Percentiles rank a stretch among this genome's conserved stretches.
phyloP scores from a whole-genome alignment of 2,797 vertebrate species.

The Brotula barbata region DNA sequence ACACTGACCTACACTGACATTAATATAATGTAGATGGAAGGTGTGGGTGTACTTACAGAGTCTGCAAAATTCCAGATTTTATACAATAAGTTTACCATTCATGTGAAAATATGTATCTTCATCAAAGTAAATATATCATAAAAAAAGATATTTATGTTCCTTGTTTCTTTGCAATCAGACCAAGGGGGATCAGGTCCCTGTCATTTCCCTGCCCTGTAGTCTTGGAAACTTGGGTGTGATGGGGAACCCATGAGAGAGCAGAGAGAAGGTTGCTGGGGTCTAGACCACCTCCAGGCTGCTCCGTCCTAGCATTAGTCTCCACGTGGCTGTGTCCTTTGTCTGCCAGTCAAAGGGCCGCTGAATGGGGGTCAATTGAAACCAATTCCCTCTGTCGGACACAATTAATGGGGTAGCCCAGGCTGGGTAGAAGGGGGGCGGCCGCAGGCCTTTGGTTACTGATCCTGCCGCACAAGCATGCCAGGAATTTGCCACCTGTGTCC shows the following conservation, averaged over 20 bases:
- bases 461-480: constrained; percentile 74
- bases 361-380: constrained; percentile 85
- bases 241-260: constrained; percentile 57
- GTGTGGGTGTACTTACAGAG: too few species aligned
- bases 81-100: too few species aligned
- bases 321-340: constrained; percentile 84
- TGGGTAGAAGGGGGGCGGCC: constrained; percentile 54
- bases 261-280: constrained; percentile 51
- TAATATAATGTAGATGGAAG: too few species aligned
- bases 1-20: too few species aligned
- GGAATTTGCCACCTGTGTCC: constrained; percentile 75
- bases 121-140: too few species aligned
- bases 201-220: not conserved
- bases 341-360: constrained; percentile 77
- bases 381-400: constrained; percentile 81
- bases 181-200: not conserved
- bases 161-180: not conserved
- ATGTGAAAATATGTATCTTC: too few species aligned
- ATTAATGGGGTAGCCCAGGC: constrained; percentile 75
- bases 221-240: not conserved
- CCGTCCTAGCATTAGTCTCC: constrained; percentile 80
- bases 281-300: constrained; percentile 76
- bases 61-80: too few species aligned
- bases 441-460: constrained; percentile 76
- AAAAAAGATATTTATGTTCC: not conserved